phyloP scores from a whole-genome alignment of 2,113 vertebrate species.

The Miniopterus natalensis region DNA sequence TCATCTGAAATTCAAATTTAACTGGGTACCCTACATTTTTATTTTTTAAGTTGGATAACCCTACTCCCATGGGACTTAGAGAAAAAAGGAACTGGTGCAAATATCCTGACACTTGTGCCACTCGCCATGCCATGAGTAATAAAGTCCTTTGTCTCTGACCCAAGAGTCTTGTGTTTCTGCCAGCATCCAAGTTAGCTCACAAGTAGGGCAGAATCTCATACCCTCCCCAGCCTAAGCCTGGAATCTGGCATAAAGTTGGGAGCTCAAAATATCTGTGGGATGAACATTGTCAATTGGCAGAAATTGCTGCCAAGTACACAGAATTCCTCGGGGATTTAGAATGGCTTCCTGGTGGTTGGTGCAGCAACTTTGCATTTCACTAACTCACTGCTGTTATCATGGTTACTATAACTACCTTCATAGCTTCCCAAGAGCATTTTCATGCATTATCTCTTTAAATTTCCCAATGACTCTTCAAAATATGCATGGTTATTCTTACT shows the following conservation, averaged over 20 bases:
- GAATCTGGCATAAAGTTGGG: not conserved
- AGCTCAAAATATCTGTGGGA: not conserved
- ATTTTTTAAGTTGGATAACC: not conserved
- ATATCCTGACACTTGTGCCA: not conserved
- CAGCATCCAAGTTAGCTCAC: not conserved
- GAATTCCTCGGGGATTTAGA: slow-evolving; percentile 52
- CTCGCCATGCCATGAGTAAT: not conserved
- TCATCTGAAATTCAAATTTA: slow-evolving; percentile 49
- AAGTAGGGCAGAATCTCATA: not conserved
- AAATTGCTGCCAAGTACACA: not conserved
- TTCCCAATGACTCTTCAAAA: not conserved
- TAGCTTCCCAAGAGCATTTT: slow-evolving; percentile 49
- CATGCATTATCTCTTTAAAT: slow-evolving; percentile 19
- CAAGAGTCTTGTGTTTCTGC: not conserved
- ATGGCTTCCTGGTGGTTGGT: not conserved
- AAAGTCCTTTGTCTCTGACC: not conserved
- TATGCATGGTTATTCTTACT: not conserved
- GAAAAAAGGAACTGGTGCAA: not conserved
- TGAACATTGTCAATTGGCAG: slow-evolving; percentile 4
- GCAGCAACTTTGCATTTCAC: not conserved
- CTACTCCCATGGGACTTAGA: not conserved
- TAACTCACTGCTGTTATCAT: slow-evolving; percentile 22
- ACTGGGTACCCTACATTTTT: not conserved
- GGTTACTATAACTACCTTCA: slow-evolving; percentile 55
- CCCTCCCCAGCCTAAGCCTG: not conserved